Conservation (phyloP, 1,140 invertebrate genomes). For the Hetaerina americana region DNA sequence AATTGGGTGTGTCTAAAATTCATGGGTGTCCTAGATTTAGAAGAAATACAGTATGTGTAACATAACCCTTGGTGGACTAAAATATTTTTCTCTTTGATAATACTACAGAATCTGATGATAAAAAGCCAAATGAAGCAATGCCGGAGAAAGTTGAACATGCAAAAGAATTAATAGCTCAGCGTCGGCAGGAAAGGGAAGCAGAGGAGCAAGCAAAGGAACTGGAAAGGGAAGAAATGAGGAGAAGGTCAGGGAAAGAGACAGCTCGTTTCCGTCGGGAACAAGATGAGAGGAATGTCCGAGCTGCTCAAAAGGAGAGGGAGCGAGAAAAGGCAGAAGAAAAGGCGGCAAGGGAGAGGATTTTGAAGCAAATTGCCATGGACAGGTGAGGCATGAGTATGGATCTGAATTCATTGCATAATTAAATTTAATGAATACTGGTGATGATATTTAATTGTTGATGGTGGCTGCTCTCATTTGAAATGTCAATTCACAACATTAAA, state of each 20-base stretch:
- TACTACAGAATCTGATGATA: too few species aligned
- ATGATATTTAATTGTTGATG: not conserved
- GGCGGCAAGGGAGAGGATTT: constrained; percentile 41
- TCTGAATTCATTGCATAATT: not conserved
- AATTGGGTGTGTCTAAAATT: too few species aligned
- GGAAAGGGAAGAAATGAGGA: not conserved
- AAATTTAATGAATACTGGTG: not conserved
- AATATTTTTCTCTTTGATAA: too few species aligned
- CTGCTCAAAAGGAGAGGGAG: constrained; percentile 54
- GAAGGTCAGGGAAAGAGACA: constrained; percentile 59
- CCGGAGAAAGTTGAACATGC: not conserved
- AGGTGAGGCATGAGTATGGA: constrained; percentile 27
- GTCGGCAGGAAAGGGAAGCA: not conserved
- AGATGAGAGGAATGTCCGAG: constrained; percentile 26
- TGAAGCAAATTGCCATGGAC: constrained; percentile 62
- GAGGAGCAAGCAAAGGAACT: not conserved
- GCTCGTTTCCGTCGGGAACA: constrained; percentile 19
- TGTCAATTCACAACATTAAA: too few species aligned
- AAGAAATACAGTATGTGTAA: too few species aligned
- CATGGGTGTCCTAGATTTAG: too few species aligned
- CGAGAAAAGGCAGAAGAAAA: not conserved
- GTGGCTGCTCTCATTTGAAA: not conserved
- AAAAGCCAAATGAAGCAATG: too few species aligned
- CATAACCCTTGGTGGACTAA: too few species aligned
- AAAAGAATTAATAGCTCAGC: not conserved